Percentiles rank a stretch among this genome's conserved stretches.
Conservation (phyloP, 64 coral and sea anemone species). For the Dendrophyllia cribrosa region DNA sequence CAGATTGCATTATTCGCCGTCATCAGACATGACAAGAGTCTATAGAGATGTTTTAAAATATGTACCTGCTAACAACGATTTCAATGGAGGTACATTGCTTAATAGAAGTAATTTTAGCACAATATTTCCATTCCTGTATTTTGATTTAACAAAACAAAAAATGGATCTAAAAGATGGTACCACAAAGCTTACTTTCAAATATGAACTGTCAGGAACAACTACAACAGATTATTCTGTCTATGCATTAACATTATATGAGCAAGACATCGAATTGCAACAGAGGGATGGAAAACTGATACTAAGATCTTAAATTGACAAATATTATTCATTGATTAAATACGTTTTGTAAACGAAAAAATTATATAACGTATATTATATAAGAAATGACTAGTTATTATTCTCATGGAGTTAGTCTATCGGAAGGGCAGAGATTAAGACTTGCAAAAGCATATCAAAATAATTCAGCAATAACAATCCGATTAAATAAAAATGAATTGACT, state of each 20-base stretch:
- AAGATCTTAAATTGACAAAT: background rate
- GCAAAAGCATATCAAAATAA: no score
- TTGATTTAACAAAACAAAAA: constrained; percentile 11
- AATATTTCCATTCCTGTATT: constrained; percentile 25
- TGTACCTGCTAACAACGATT: constrained; percentile 9
- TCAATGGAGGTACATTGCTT: background rate
- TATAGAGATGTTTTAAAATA: constrained; percentile 24
- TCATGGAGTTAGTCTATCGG: no score
- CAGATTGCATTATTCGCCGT: background rate
- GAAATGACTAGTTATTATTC: no score
- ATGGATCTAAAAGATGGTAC: constrained; percentile 30
- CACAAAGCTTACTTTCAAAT: constrained; percentile 14
- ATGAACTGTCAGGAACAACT: background rate
- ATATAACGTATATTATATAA: no score
- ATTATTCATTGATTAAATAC: no score
- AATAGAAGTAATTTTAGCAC: background rate
- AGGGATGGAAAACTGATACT: background rate
- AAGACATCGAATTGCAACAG: background rate
- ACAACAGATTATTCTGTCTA: background rate
- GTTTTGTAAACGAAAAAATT: no score
- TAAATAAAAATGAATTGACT: no score
- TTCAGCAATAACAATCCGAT: no score
- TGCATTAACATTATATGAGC: background rate
- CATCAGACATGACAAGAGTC: background rate
- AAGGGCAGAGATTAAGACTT: no score